Evolutionary conservation across 2,888 invertebrate species (phyloP), one percentile per base, ranked within the genome.

Genomic region (Thera obeliscata): DNA sequence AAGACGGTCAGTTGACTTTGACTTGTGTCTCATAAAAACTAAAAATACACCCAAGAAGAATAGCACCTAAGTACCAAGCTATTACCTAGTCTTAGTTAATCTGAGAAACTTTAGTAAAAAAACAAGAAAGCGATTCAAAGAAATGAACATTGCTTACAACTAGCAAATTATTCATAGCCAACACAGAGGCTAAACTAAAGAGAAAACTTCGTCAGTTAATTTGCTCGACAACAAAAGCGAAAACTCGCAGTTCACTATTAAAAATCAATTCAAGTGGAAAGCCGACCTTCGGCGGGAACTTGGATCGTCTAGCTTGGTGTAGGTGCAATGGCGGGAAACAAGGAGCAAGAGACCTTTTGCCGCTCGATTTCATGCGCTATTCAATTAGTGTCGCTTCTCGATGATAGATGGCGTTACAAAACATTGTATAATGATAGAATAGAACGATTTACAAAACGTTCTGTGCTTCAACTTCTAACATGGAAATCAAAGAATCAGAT

Each of bases 331-430:
- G 85, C 84, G 86, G 88, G 87, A 86, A 89, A 89, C 85, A 87
- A 90, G 90, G 90, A 78, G 88, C 87, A 83, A 87, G 88, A 89
- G 90, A 90, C 86, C 87, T 91, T 46, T 93, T 91, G 83, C 85
- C 87, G 86, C 87, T 88, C 94, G 94, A 94, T 94, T 94, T 94
- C 89, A 83, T 91, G 89, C 90, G 88, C 89, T 90, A 89, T 91
- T 92, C 89, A 89, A 92, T 93, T 94, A 94, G 90, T 93, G 87
- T 80, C 81, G 81, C 88, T 81, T 75, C 83, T 84, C 82, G 84
- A 82, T 87, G 84, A 86, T 84, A 92, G 93, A 90, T 92, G 91
- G 89, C 91, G 87, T 72, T 69, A 72, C 65, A 64, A 62, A 72
- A 67, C 61, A 67, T 64, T 70, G 55, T 8, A 3, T 9, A 7